Base-by-base conservation (phyloP, 2,113 vertebrate genomes). In the Phocoena sinus region DNA sequence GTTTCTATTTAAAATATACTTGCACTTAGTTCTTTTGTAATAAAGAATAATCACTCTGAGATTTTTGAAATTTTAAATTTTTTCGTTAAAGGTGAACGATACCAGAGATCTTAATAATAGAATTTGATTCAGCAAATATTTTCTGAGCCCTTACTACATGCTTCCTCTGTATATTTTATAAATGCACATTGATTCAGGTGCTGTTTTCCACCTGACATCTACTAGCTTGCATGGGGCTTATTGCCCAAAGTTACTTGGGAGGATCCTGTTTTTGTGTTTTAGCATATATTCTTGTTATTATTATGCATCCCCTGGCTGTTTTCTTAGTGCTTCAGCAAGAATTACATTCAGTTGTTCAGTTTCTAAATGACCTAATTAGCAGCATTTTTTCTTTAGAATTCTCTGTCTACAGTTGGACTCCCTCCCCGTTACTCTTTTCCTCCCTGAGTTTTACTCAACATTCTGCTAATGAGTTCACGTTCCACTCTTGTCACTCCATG, bases 351-450 rank as follows among this genome's bases (percentile, higher is more conserved):
- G 76, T 70, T 50, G 44, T 76, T 91, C 50, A 50, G 70, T 91
- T 94, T 93, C 81, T 95, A 85, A 97, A 71, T 93, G 82, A 90
- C 76, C 70, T 96, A 90, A 94, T 88, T 95, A 93, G 85, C 62
- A 82, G 17, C 10, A 20, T 38, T 28, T 89, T 90, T 88, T 47
- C 65, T 50, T 53, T 67, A 56, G 67, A 91, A 81, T 85, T 91
- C 76, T 77, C 65, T 81, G 81, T 68, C 92, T 95, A 71, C 62
- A 82, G 20, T 60, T 56, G 44, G 76, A 70, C 44, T 83, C 20
- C 41, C 14, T 87, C 36, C 63, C 67, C 18, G 53, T 20, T 38
- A 53, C 65, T 36, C 7, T 92, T 36, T 85, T 91, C 89, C 65
- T 91, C 50, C 76, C 76, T 74, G 92, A 92, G 82, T 82, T 94